These are phyloP conservation scores for Darevskia mixta DNA, from an alignment of 2,797 vertebrate species.

Conservation along the genomic window DNA sequence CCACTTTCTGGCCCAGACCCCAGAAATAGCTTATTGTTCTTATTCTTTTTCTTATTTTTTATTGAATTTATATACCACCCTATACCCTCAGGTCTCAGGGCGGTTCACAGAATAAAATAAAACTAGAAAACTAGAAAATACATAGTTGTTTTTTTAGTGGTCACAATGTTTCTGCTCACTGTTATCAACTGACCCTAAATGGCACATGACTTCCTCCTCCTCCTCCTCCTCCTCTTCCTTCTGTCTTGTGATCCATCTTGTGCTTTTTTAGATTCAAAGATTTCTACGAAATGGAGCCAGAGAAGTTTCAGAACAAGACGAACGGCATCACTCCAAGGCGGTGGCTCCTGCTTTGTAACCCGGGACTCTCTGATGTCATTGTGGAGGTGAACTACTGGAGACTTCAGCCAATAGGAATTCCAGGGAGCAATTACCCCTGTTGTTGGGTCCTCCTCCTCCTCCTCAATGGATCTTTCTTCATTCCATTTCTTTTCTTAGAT, in stretches of 20 bases:
- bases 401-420: background rate
- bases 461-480: too few species aligned
- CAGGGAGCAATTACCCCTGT: fast-evolving
- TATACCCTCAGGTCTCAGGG: too few species aligned
- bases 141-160: background rate
- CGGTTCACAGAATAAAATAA: background rate
- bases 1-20: background rate
- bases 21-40: too few species aligned
- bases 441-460: background rate
- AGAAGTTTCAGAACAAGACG: slow-evolving; percentile 93
- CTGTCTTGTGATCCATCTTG: background rate
- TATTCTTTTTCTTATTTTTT: too few species aligned
- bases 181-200: background rate
- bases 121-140: background rate
- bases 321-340: slow-evolving; percentile 90
- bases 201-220: too few species aligned
- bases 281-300: slow-evolving; percentile 86
- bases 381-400: slow-evolving; percentile 79
- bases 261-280: slow-evolving; percentile 86
- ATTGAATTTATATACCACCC: too few species aligned
- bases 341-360: slow-evolving; percentile 92
- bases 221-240: fast-evolving
- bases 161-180: background rate
- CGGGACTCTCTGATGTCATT: slow-evolving; percentile 85
- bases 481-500: too few species aligned